Conservation (phyloP, 2,888 invertebrate genomes). For the Stegophylla sp. region DNA sequence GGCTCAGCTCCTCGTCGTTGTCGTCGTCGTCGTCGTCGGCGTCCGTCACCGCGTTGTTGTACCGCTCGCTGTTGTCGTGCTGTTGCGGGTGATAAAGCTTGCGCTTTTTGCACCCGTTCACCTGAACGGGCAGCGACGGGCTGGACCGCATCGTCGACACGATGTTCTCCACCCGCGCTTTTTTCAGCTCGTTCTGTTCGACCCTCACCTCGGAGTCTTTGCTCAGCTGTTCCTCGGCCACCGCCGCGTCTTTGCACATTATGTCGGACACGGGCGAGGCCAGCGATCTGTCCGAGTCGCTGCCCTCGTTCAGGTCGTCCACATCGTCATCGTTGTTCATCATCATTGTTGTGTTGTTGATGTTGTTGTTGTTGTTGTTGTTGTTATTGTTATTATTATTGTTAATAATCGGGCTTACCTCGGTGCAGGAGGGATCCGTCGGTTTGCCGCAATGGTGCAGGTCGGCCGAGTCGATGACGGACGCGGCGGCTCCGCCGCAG, state of each 20-base stretch:
- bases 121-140: conserved; percentile 72
- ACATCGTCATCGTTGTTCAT: conserved; percentile 34
- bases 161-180: conserved; percentile 93
- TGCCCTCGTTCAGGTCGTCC: conserved; percentile 51
- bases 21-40: conserved; percentile 68
- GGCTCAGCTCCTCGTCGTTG: conserved; percentile 76
- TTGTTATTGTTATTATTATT: conserved; percentile 63
- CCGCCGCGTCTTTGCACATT: background rate
- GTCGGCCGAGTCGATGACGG: conserved; percentile 24
- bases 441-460: conserved; percentile 38
- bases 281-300: conserved; percentile 31
- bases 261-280: conserved; percentile 43
- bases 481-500: background rate
- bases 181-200: conserved; percentile 75
- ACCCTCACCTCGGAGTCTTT: conserved; percentile 60
- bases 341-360: conserved; percentile 63
- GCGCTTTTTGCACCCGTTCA: conserved; percentile 93
- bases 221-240: conserved; percentile 25
- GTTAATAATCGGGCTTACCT: conserved; percentile 58
- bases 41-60: conserved; percentile 20
- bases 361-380: conserved; percentile 66
- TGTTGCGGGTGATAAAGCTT: conserved; percentile 96
- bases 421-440: conserved; percentile 28
- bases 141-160: conserved; percentile 91
- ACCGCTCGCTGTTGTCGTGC: conserved; percentile 72